Evolutionary conservation across 2,797 vertebrate species (phyloP).

Genomic region (Hippocampus kuda): DNA sequence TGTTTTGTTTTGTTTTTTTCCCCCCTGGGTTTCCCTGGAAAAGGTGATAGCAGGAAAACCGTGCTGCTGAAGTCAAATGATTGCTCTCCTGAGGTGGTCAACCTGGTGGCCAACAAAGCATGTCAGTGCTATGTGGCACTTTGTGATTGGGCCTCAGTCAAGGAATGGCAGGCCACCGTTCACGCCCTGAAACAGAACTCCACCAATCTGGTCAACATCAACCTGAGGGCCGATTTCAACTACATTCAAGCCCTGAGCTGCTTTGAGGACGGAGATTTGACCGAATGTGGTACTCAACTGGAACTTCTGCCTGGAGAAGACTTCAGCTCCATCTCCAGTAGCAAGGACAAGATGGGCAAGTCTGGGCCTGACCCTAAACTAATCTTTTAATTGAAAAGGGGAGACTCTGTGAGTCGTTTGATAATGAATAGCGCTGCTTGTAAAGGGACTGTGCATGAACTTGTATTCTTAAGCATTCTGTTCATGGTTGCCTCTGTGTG

Average conservation of each 20-base stretch:
- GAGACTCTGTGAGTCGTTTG: not conserved
- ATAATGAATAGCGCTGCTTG: not conserved
- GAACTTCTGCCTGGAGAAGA: conserved; percentile 94
- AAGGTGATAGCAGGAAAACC: conserved; percentile 86
- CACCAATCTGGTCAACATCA: conserved; percentile 70
- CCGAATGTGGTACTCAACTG: conserved; percentile 81
- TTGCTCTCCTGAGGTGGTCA: conserved; percentile 86
- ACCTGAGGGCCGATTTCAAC: conserved; percentile 88
- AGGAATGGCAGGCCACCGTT: conserved; percentile 88
- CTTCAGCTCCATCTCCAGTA: conserved; percentile 76
- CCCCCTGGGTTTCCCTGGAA: not conserved
- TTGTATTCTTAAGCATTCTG: not conserved
- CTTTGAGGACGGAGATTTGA: conserved; percentile 86
- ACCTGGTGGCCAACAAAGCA: conserved; percentile 89
- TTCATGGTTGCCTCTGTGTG: not conserved
- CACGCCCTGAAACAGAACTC: conserved; percentile 80
- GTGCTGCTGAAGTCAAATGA: conserved; percentile 84
- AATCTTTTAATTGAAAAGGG: not conserved
- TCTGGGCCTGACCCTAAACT: no score
- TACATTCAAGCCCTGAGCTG: conserved; percentile 89
- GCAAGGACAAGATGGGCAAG: conserved; percentile 92
- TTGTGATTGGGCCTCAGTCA: conserved; percentile 87
- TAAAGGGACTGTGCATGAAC: not conserved
- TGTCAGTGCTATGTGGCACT: conserved; percentile 92
- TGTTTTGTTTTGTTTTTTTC: no score